Evolutionary conservation across 1,140 invertebrate genomes (phyloP), one percentile per base, ranked within the genome.

Genomic region (Aphaenogaster floridana): DNA sequence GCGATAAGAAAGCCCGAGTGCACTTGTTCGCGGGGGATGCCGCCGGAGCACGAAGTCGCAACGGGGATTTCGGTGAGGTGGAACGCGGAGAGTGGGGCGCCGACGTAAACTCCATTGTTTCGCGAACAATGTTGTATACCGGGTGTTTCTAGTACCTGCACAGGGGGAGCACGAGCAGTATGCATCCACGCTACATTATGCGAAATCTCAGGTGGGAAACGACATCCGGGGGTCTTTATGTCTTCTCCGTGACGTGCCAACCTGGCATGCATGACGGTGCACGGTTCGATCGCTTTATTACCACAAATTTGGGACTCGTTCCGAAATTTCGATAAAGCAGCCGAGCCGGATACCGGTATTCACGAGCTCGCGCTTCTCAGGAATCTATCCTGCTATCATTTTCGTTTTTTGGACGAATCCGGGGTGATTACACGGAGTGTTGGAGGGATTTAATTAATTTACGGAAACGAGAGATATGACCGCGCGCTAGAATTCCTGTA

Each of bases 1-100:
- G 69, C 89, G 92, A 93, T 92, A 92, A 92, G 90, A 92, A 91
- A 79, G 84, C 89, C 88, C 68, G 74, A 93, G 92, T 92, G 89
- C 90, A 91, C 91, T 92, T 88, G 91, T 89, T 85, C 72, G 61
- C 61, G 71, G 69, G 77, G 48, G 66, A 54, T 83, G 54, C 28
- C 28, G 50, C 63, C 74, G 86, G 86, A 68, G 80, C 68, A 52
- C 42, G 50, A 48, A 69, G 61, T 61, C 42, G 79, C 72, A 52
- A 13, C 9, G 17, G 45, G 52, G 78, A 52, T 79, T 57, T 57
- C 17, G 36, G 50, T 36, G 45, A 39, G 57, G 42, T 42, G 74
- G 45, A 77, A 64, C 17, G n/a, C 17, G n/a, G 83, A 72, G 52
- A 63, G 15, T 17, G 64, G 59, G 54, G 17, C 13, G 9, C 79